A percentile compares a stretch with the other conserved stretches of the same genome.
Evolutionary conservation across 2,888 invertebrate species (phyloP).

Genomic region (Morinoia aosen): DNA sequence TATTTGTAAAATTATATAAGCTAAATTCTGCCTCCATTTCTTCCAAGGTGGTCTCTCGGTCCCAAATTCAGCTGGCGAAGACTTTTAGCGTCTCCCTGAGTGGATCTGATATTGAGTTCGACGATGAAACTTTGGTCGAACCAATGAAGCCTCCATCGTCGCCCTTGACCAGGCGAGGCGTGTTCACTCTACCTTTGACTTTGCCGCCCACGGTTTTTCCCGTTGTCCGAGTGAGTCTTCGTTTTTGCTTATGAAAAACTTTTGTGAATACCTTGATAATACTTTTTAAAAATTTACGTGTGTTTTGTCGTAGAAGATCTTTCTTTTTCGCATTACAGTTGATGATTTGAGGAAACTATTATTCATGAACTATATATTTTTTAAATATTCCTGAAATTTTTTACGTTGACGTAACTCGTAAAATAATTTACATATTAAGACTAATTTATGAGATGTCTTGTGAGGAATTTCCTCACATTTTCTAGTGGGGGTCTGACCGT

Average conservation of each 20-base stretch:
- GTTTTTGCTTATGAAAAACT: background rate
- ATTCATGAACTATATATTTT: too few species aligned
- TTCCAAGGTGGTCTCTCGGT: background rate
- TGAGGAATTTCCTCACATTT: too few species aligned
- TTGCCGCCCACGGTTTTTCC: constrained; percentile 55
- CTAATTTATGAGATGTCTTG: too few species aligned
- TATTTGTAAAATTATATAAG: background rate
- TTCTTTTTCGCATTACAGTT: too few species aligned
- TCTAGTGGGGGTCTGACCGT: too few species aligned
- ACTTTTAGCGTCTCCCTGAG: background rate
- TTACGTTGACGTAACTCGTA: too few species aligned
- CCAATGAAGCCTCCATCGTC: background rate
- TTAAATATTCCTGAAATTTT: too few species aligned
- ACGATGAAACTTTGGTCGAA: background rate
- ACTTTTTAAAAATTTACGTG: background rate
- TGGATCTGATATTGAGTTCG: background rate
- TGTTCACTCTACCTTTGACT: constrained; percentile 48
- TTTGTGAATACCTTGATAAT: background rate
- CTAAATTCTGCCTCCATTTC: background rate
- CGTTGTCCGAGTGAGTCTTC: constrained; percentile 32
- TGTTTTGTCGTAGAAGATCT: too few species aligned
- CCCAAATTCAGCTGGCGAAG: background rate
- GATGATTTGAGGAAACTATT: too few species aligned
- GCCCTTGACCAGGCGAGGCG: background rate
- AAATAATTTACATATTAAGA: too few species aligned